Evolutionary conservation across 1,140 invertebrate species (phyloP), one percentile per base, ranked within the genome.

Genomic region (Asbolus verrucosus): DNA sequence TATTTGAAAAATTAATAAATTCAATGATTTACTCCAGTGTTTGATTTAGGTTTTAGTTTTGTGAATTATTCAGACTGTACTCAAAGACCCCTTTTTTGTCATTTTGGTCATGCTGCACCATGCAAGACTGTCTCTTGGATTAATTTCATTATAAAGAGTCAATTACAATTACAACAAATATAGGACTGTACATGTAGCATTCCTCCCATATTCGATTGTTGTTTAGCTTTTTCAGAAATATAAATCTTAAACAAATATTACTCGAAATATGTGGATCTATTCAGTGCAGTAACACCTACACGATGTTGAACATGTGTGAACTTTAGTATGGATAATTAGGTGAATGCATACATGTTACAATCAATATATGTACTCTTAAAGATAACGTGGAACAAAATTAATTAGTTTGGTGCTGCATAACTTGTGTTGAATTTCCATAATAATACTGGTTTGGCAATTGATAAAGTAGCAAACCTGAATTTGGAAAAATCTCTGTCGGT

Each of bases 241-340:
- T 46, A 46, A 38, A 46, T 46, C 46, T 19, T 27, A 11, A 27
- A 11, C 33, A 36, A 6, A 11, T 27, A 21, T 54, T 54, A 54
- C 27, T 54, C 27, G 21, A 21, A 8, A 27, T 21, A 54, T 54
- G 21, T 21, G 13, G 27, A 54, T 27, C 21, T n/a, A 54, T 27
- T 54, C 46, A 27, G 9, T 54, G 46, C 46, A 54, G 27, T 54
- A 54, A 54, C 46, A 54, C 46, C 46, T 54, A 54, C 46, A 54
- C 46, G 15, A 54, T 54, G 46, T 54, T 8, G n/a, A 54, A 54
- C 46, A 54, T 54, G 46, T 54, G 46, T 27, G 21, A 54, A 54
- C 46, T 54, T 54, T 54, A 54, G 21, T 54, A 54, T 21, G 14
- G 21, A 54, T 54, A 54, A 24, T 54, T 54, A 54, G 46, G 46